Conservation (phyloP, 2,797 vertebrate species). For the Phalloptychus januarius region DNA sequence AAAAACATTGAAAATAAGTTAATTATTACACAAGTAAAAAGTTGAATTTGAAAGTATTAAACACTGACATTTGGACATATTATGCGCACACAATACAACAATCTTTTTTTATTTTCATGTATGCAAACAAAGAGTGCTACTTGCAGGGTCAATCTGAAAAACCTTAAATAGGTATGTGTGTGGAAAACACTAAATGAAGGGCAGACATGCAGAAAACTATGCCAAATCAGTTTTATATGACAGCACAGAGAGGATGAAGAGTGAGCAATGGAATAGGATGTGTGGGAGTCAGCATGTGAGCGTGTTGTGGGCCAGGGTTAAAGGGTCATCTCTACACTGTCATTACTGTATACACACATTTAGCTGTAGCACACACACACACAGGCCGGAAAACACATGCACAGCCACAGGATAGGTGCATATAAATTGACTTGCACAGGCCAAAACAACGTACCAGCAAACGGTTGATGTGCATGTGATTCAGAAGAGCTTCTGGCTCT, state of each 20-base stretch:
- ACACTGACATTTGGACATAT: not conserved
- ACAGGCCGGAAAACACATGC: slow-evolving; percentile 8
- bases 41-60: not conserved
- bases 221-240: slow-evolving; percentile 38
- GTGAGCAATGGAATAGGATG: slow-evolving; percentile 52
- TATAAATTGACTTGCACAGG: not conserved
- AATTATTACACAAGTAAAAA: not conserved
- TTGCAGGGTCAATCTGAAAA: not conserved
- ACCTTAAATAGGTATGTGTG: slow-evolving; percentile 8
- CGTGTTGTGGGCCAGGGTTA: slow-evolving; percentile 63
- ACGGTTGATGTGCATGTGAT: slow-evolving; percentile 16
- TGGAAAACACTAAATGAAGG: not conserved
- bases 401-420: slow-evolving; percentile 19
- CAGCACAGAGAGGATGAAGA: slow-evolving; percentile 34
- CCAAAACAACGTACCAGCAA: slow-evolving; percentile 10
- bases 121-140: not conserved
- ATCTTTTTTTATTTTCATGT: not conserved
- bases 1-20: not conserved
- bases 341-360: slow-evolving; percentile 60
- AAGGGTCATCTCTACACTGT: slow-evolving; percentile 58
- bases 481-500: slow-evolving; percentile 17
- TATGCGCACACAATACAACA: not conserved
- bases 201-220: slow-evolving; percentile 32
- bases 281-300: slow-evolving; percentile 61
- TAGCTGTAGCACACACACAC: slow-evolving; percentile 11